These are phyloP conservation scores for Pammene fasciana DNA, from an alignment of 2,888 invertebrate species.

Conservation along the genomic window DNA sequence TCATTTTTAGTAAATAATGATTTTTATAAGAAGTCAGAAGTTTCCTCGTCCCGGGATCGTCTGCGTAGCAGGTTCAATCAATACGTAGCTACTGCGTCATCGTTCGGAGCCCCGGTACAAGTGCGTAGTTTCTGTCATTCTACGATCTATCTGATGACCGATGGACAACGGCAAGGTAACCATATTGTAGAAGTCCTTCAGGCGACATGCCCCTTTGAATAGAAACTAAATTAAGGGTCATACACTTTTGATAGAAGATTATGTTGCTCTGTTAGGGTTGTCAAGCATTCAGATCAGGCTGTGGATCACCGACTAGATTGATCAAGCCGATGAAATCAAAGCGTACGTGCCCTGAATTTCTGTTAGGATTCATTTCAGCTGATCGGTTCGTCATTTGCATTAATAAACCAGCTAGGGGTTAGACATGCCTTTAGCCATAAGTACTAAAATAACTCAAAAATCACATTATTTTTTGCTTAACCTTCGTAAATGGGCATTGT, in stretches of 20 bases:
- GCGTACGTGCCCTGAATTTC: conserved; percentile 64
- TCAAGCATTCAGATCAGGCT: conserved; percentile 55
- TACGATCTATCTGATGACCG: conserved; percentile 56
- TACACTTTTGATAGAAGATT: background rate
- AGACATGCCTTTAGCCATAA: conserved; percentile 2
- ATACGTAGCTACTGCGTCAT: conserved; percentile 69
- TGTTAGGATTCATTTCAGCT: conserved; percentile 51
- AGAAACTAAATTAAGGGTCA: background rate
- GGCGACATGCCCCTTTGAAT: background rate
- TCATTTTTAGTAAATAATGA: too few relatives aligned
- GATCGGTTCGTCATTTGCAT: conserved; percentile 61
- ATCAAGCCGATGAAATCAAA: conserved; percentile 68
- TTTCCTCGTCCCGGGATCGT: conserved; percentile 7
- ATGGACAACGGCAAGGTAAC: background rate
- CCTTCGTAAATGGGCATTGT: conserved; percentile 6
- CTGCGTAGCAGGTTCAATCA: conserved; percentile 54
- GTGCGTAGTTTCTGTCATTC: conserved; percentile 64
- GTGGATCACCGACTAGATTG: conserved; percentile 55
- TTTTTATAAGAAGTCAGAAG: background rate
- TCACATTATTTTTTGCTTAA: conserved; percentile 11
- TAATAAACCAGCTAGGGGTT: conserved; percentile 28
- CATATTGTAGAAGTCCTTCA: background rate
- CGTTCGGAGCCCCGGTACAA: conserved; percentile 47
- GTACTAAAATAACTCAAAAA: conserved; percentile 4
- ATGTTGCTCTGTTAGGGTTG: conserved; percentile 31